phyloP scores from a whole-genome alignment of 2,797 vertebrate species.

The Argentina silus region DNA sequence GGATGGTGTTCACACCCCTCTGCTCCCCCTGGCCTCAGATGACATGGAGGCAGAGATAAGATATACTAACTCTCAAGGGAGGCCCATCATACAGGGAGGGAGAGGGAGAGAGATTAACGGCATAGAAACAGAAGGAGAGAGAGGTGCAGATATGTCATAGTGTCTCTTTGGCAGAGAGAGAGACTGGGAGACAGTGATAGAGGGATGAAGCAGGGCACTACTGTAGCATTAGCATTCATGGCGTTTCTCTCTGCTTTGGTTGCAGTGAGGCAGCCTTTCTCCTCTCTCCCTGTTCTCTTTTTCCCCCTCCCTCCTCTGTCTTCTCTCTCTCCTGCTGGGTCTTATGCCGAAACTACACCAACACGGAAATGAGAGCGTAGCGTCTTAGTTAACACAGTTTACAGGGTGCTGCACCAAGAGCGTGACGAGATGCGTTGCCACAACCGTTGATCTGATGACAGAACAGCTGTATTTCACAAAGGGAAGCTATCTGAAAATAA shows the following conservation, averaged over 20 bases:
- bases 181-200: background rate
- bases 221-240: constrained; percentile 61
- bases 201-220: background rate
- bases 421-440: too few species aligned
- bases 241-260: constrained; percentile 48
- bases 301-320: constrained; percentile 37
- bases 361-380: too few species aligned
- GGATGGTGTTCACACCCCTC: too few species aligned
- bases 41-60: background rate
- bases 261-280: constrained; percentile 32
- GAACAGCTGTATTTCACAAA: too few species aligned
- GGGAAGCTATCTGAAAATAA: too few species aligned
- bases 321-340: constrained; percentile 3
- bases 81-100: background rate
- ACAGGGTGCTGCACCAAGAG: too few species aligned
- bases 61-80: too few species aligned
- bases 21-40: background rate
- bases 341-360: constrained; percentile 1
- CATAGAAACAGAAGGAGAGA: background rate
- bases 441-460: too few species aligned
- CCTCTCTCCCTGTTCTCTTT: constrained; percentile 23
- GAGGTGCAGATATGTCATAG: background rate
- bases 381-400: too few species aligned
- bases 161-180: background rate
- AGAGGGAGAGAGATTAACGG: background rate